phyloP scores from a whole-genome alignment of 2,797 vertebrate genomes.

The Leptatherina wallacei region DNA sequence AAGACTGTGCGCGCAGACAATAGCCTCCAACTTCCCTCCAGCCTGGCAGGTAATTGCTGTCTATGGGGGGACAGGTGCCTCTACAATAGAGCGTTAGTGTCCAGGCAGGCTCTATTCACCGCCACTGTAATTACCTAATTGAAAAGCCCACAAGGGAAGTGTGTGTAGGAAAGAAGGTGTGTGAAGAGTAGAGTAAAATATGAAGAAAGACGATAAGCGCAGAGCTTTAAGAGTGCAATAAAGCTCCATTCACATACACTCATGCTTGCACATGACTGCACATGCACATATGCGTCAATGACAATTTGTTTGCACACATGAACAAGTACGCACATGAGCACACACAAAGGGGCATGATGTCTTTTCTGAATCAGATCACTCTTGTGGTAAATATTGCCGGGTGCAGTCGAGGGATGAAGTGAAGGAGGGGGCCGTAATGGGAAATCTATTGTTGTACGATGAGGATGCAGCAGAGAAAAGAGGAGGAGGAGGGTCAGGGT shows the following conservation, averaged over 20 bases:
- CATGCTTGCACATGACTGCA: slow-evolving; percentile 2
- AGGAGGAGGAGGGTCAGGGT: slow-evolving; percentile 47
- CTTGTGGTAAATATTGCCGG: slow-evolving; percentile 57
- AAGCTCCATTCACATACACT: slow-evolving; percentile 16
- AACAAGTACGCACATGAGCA: slow-evolving; percentile 13
- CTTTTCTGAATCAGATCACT: slow-evolving; percentile 54
- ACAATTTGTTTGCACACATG: slow-evolving; percentile 25
- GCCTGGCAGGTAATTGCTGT: slow-evolving; percentile 82
- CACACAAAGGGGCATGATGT: slow-evolving; percentile 5
- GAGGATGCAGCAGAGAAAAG: slow-evolving; percentile 47
- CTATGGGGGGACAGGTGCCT: slow-evolving; percentile 79
- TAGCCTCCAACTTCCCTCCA: slow-evolving; percentile 69
- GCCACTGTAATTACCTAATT: slow-evolving; percentile 83
- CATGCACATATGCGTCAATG: background rate
- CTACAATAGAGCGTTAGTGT: slow-evolving; percentile 76
- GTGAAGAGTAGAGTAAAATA: slow-evolving; percentile 17
- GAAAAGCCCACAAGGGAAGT: slow-evolving; percentile 74
- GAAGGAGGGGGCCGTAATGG: slow-evolving; percentile 62
- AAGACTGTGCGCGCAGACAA: slow-evolving; percentile 64
- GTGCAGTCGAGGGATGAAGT: slow-evolving; percentile 44
- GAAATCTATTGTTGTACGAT: slow-evolving; percentile 71
- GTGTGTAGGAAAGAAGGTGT: background rate
- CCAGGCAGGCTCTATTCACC: slow-evolving; percentile 77
- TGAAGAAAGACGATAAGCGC: slow-evolving; percentile 56
- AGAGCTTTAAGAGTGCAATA: slow-evolving; percentile 44